A percentile compares a stretch with the other conserved stretches of the same genome.
Conservation (phyloP, 2,797 vertebrate genomes). For the Amblyraja radiata region DNA sequence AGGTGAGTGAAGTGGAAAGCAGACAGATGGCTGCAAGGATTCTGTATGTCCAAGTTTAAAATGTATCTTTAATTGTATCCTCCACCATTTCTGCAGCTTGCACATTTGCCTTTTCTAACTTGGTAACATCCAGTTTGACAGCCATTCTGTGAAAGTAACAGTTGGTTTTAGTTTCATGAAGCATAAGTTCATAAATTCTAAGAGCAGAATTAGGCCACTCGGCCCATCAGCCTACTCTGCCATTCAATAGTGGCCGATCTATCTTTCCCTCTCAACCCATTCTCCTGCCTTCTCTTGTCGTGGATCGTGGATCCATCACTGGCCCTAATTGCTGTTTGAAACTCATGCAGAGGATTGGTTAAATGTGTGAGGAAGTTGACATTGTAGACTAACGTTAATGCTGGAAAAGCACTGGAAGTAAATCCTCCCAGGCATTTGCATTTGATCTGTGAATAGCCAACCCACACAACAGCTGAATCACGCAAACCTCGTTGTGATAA, state of each 20-base stretch:
- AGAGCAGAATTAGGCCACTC: no score
- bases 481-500: background rate
- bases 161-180: background rate
- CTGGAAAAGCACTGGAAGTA: background rate
- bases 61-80: background rate
- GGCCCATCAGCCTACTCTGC: no score
- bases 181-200: no score
- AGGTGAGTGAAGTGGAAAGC: no score
- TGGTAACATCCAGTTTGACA: background rate
- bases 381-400: background rate
- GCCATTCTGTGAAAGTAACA: background rate
- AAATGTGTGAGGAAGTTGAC: background rate
- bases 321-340: background rate
- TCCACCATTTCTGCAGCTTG: background rate
- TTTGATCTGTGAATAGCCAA: background rate
- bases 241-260: no score
- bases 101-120: background rate
- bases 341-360: background rate
- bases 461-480: background rate
- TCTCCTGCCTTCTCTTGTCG: no score
- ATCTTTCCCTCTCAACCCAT: no score
- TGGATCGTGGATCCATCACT: background rate
- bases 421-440: background rate
- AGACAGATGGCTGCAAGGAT: background rate
- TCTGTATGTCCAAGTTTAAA: background rate